Conservation (phyloP, 2,888 invertebrate species). For the Buathra laborator region DNA sequence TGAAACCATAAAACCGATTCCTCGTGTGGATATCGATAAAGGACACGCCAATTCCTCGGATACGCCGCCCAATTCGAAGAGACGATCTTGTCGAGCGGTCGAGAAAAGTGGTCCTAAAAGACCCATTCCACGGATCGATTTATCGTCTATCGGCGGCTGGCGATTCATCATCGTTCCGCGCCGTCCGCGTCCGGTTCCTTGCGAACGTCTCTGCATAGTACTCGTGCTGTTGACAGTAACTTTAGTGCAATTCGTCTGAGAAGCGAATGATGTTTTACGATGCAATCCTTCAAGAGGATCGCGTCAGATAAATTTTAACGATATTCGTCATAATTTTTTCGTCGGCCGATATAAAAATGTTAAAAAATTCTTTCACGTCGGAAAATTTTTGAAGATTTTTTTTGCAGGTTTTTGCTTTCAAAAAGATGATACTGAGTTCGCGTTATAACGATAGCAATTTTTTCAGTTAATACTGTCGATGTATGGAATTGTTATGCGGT, state of each 20-base stretch:
- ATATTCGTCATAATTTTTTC: no score
- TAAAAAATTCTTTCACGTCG: no score
- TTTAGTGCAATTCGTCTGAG: neutral
- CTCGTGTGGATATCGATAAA: conserved; percentile 8
- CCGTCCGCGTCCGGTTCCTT: conserved; percentile 27
- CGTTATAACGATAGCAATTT: no score
- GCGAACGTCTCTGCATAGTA: conserved; percentile 34
- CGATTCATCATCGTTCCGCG: conserved; percentile 30
- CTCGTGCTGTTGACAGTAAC: conserved; percentile 10
- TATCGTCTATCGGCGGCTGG: conserved; percentile 9
- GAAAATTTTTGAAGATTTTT: no score
- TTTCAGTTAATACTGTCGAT: no score
- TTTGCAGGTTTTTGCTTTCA: no score
- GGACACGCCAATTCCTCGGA: conserved; percentile 32
- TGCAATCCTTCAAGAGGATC: neutral
- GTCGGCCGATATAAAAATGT: no score
- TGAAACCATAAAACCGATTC: conserved; percentile 25
- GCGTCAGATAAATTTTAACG: no score
- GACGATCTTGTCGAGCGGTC: conserved; percentile 8
- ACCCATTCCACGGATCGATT: conserved; percentile 3
- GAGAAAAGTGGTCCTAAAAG: conserved; percentile 20
- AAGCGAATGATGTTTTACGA: neutral
- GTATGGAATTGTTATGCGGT: neutral
- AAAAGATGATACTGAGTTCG: no score
- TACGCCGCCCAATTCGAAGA: conserved; percentile 17